Evolutionary conservation across 2,113 vertebrate genomes (phyloP), one percentile per base, ranked within the genome.

Genomic region (Arvicanthis niloticus): DNA sequence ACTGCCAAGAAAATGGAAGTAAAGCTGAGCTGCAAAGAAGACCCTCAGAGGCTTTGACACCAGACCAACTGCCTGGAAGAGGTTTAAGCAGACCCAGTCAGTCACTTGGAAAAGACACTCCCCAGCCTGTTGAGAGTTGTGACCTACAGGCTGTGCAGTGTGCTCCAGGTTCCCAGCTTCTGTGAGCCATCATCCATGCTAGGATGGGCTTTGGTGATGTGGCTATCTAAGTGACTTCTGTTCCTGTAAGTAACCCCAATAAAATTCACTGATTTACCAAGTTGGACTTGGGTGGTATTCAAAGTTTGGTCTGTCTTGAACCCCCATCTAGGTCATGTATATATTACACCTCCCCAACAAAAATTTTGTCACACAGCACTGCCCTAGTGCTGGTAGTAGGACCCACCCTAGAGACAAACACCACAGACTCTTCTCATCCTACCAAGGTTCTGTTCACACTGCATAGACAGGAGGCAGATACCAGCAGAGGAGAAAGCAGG

Each of bases 381-480:
- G 37, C 21, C 80, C 37, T 82, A 60, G 37, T 3, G 5, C 73
- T 84, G 5, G 7, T 3, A 2, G 16, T 5, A 0, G 60, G 48
- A 45, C 2, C 5, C 76, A 45, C 9, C 4, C 62, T 34, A 6
- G 17, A 48, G 56, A 45, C 0, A 42, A 40, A 51, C n/a, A 58
- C 1, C 7, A 5, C 0, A 0, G 34, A 62, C 34, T 3, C 19
- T 22, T 58, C 70, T 51, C 19, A 2, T 0, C 31, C 6, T 16
- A 58, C 29, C n/a, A 68, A 0, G 7, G 5, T 8, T 60, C 37
- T 10, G 9, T 13, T 60, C 31, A 7, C 45, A 37, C 31, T 22
- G 60, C 9, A 40, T 60, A 29, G 37, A 42, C 13, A n/a, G 2
- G 15, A 15, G 40, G 73, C 7, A 8, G 3, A 34, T 1, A 0